Conservation (phyloP, 1,140 invertebrate species). For the Trichonephila clavipes region DNA sequence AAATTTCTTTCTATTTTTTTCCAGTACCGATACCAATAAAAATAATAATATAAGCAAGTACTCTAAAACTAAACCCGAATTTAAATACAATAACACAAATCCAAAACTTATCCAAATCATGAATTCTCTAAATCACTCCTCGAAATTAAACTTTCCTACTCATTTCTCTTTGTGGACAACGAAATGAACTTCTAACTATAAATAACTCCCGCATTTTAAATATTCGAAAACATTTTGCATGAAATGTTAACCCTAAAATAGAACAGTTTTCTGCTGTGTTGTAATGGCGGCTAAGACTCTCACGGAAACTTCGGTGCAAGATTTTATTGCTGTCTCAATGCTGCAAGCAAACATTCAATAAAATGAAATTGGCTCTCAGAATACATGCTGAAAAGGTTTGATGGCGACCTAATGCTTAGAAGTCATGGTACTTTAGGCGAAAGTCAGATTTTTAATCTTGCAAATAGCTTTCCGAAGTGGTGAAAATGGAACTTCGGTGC, state of each 20-base stretch:
- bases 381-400: background rate
- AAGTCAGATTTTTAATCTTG: background rate
- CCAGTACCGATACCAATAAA: too few species aligned
- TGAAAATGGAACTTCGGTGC: background rate
- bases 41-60: too few species aligned
- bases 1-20: too few species aligned
- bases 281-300: background rate
- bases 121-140: background rate
- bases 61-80: too few species aligned
- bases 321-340: background rate
- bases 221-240: background rate
- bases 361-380: background rate
- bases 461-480: background rate
- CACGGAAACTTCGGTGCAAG: background rate
- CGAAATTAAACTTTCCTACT: background rate
- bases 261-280: background rate
- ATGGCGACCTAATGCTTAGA: background rate
- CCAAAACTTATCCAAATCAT: too few species aligned
- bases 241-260: background rate
- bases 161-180: background rate
- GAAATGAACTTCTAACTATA: background rate
- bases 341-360: background rate
- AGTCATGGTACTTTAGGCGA: background rate
- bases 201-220: background rate
- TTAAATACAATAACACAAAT: too few species aligned